Evolutionary conservation across 2,888 invertebrate species (phyloP).

Genomic region (Lissocephala sabroskyi): DNA sequence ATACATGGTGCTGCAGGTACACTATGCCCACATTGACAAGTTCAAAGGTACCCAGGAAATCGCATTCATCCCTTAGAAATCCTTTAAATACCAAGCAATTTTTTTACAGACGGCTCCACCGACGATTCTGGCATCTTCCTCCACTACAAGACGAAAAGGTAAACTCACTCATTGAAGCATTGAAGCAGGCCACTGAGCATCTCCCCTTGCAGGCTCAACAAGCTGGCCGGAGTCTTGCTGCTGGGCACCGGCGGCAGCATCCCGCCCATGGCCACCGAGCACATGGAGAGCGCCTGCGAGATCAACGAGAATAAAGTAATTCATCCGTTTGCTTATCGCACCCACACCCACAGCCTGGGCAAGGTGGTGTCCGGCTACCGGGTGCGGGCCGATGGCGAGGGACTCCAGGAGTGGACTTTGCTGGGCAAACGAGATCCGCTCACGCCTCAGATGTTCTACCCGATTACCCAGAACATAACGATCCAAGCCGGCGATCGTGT

Average conservation of each 20-base stretch:
- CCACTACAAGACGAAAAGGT: constrained; percentile 83
- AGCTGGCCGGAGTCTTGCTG: constrained; percentile 92
- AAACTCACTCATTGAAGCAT: constrained; percentile 68
- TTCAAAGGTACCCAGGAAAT: constrained; percentile 76
- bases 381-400: constrained; percentile 75
- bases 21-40: constrained; percentile 80
- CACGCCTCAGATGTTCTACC: constrained; percentile 96
- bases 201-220: constrained; percentile 78
- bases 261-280: constrained; percentile 79
- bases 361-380: constrained; percentile 88
- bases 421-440: constrained; percentile 90
- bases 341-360: constrained; percentile 94
- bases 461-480: constrained; percentile 78
- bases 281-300: constrained; percentile 93
- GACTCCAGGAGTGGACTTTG: constrained; percentile 83
- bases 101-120: constrained; percentile 78
- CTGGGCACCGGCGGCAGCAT: constrained; percentile 91
- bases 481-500: constrained; percentile 82
- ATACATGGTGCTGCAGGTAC: constrained; percentile 94
- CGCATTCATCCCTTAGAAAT: too few species aligned
- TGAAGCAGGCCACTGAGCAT: not conserved
- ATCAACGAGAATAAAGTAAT: constrained; percentile 86
- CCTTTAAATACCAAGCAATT: too few species aligned
- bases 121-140: constrained; percentile 90
- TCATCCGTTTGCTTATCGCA: constrained; percentile 95